Base-by-base conservation (phyloP, 1,140 invertebrate species). In the Pseudomyrmex cubaensis region DNA sequence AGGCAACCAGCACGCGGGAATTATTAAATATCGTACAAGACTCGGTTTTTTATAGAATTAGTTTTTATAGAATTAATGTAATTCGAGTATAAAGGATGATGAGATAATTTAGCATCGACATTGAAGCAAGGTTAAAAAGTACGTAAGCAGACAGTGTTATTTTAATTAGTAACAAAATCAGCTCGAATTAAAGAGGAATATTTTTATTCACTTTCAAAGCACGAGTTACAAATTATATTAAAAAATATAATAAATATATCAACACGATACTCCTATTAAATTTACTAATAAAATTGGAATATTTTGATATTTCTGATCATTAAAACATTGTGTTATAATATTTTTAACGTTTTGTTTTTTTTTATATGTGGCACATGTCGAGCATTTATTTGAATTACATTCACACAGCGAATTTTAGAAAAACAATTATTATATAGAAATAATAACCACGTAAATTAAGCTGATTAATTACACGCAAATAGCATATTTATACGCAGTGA, bases 11-110 rank as follows among this genome's bases (percentile, higher is more conserved):
- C 78, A 61, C 54, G 83, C 72, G 87, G 85, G 89, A 89, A 91
- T 93, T 92, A 93, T 93, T 92, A 90, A 92, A 91, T 89, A 87
- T 86, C 66, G 61, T 69, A 82, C 22, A 2, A 84, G 78, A 92
- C 61, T 57, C 50, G 50, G 50, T 66, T 70, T 25, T 62, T 78
- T 0, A 25, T 25, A 25, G 22, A 25, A 25, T 25, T 25, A 25
- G 22, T 25, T 25, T 78, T 50, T 1, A 44, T 4, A 25, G 48
- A 1, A 78, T 15, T 25, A 12, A n/a, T 8, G 12, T 75, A 13
- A 13, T 0, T 0, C 13, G 56, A 48, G n/a, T 56, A 8, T 25
- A 17, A 67, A 48, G 44, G 0, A 54, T 44, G n/a, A 54, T 44
- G 12, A 48, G 50, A 59, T 80, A 80, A 80, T 59, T 80, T 80